phyloP scores from a whole-genome alignment of 2,797 vertebrate species.

The Danio kyathit region DNA sequence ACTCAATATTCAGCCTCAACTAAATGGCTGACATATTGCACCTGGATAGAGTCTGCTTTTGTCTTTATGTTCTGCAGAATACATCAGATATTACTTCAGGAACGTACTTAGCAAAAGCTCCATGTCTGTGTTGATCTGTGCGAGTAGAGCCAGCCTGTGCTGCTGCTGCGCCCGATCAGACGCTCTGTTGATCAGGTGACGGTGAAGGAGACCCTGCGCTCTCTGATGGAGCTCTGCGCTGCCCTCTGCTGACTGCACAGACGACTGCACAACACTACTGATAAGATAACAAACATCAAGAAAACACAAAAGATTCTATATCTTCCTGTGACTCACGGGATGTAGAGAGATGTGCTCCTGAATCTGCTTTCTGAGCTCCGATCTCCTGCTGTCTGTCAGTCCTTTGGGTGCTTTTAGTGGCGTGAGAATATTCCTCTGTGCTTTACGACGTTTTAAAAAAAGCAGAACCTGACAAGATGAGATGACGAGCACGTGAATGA shows the following conservation, averaged over 20 bases:
- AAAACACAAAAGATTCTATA: neutral
- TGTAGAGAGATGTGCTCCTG: conserved; percentile 84
- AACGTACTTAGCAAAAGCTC: conserved; percentile 85
- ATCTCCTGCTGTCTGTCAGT: conserved; percentile 83
- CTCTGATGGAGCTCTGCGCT: conserved; percentile 83
- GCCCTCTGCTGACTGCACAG: conserved; percentile 77
- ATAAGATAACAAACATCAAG: neutral
- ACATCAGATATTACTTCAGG: neutral
- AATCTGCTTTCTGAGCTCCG: conserved; percentile 84
- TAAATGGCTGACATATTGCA: too few species aligned
- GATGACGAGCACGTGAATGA: neutral
- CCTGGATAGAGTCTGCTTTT: neutral
- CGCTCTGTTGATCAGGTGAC: conserved; percentile 80
- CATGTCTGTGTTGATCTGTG: conserved; percentile 88
- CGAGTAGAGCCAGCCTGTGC: conserved; percentile 83
- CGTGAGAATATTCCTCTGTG: conserved; percentile 68
- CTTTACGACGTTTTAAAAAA: conserved; percentile 81
- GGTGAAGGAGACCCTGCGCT: conserved; percentile 83
- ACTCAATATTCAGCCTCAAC: too few species aligned
- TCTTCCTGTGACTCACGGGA: conserved; percentile 75
- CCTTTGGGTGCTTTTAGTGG: conserved; percentile 81
- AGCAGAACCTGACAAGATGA: conserved; percentile 74
- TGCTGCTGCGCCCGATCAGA: conserved; percentile 76
- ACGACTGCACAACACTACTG: conserved; percentile 65
- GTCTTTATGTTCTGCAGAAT: neutral